A percentile compares a stretch with the other conserved stretches of the same genome.
These are phyloP conservation scores for Xestobium rufovillosum DNA, from an alignment of 2,888 invertebrate species.

Conservation along the genomic window DNA sequence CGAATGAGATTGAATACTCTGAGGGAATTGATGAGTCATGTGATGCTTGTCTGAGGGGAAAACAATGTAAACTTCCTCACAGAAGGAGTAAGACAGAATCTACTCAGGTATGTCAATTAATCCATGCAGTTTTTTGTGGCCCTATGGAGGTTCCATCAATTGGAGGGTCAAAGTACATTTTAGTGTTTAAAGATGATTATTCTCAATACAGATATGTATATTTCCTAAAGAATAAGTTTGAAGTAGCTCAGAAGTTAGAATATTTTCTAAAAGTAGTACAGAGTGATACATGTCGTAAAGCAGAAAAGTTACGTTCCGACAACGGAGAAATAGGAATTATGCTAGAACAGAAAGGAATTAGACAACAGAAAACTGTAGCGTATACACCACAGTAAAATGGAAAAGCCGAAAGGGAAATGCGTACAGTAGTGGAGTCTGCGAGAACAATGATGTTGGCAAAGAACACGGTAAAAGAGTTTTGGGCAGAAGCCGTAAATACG, in stretches of 20 bases:
- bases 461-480: conserved; percentile 23
- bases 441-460: conserved; percentile 26
- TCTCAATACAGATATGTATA: conserved; percentile 15
- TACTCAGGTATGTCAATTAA: conserved; percentile 11
- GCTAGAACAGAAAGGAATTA: conserved; percentile 22
- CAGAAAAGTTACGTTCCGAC: conserved; percentile 22
- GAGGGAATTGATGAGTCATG: conserved; percentile 10
- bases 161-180: conserved; percentile 16
- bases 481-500: conserved; percentile 33
- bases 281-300: conserved; percentile 14
- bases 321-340: conserved; percentile 23
- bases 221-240: conserved; percentile 17
- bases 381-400: conserved; percentile 31
- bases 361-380: conserved; percentile 20
- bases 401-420: conserved; percentile 32
- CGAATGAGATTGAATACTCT: conserved; percentile 12
- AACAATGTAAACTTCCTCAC: conserved; percentile 16
- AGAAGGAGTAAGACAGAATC: conserved; percentile 13
- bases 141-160: conserved; percentile 17
- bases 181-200: conserved; percentile 20
- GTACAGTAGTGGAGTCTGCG: conserved; percentile 33
- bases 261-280: conserved; percentile 16
- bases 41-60: conserved; percentile 16
- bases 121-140: conserved; percentile 18
- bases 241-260: conserved; percentile 13